Base-by-base conservation (phyloP, 2,888 invertebrate species). In the Ormyrus rosae region DNA sequence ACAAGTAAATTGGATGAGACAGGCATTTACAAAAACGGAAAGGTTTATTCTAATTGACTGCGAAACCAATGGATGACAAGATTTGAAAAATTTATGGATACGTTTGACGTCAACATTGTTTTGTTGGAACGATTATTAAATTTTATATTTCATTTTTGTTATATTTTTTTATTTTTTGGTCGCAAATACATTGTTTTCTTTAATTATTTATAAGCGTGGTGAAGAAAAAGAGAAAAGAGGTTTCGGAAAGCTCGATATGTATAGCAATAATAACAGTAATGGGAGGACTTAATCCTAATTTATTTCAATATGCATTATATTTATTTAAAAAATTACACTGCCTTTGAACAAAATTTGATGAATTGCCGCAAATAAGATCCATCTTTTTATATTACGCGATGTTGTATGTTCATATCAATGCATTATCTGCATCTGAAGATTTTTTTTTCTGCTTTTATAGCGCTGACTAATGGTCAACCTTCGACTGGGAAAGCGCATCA, bases 271-370 rank as follows among this genome's bases (percentile, higher is more conserved):
- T 83, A 83, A 83, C 83, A 81, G 82, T 81, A 82, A 82, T 81
- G 82, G 82, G 78, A 81, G 81, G 81, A 83, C 81, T 83, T 83
- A 83, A 83, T 81, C 74, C 83, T 84, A 84, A 82, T 83, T 84
- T 81, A 83, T 82, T 83, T 83, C 74, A 81, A 83, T 83, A 81
- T 83, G 83, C 80, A 81, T 84, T 82, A 84, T 82, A 84, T 84
- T 80, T 83, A 81, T 83, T 83, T 83, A 85, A 84, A 85, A 86
- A 86, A 83, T 83, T 85, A 85, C 86, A 86, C 84, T 84, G 83
- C 85, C 86, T 87, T 86, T 85, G 86, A 86, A 87, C 85, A 87
- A 87, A 87, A 87, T 87, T 87, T 86, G 86, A 87, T 86, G 86
- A 86, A 84, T 83, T 82, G 71, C 74, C 77, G 67, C 81, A 81